These are phyloP conservation scores for Procambarus clarkii DNA, from an alignment of 1,140 invertebrate species.

Conservation along the genomic window DNA sequence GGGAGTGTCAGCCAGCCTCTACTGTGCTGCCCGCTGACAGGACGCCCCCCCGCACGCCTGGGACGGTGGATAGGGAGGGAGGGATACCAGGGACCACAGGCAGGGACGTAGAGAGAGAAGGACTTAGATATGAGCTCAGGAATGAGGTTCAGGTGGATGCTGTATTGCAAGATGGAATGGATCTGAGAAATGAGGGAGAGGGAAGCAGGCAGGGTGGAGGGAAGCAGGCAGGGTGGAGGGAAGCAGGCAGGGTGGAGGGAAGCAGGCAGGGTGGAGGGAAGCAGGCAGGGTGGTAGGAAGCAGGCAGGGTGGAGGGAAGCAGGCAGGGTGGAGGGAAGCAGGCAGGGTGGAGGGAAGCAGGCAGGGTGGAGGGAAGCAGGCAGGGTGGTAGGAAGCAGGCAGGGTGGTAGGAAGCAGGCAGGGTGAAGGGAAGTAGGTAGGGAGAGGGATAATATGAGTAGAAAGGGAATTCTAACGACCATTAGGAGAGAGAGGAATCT, in stretches of 20 bases:
- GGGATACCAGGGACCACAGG: no score
- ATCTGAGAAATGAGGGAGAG: neutral
- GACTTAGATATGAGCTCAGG: no score
- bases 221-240: no score
- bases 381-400: neutral
- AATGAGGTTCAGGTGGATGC: neutral
- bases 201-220: neutral
- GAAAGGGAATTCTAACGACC: no score
- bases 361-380: no score
- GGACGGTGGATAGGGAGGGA: no score
- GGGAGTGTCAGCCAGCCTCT: conserved; percentile 58
- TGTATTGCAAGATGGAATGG: neutral
- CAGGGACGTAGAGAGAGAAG: neutral
- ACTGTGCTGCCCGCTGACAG: conserved; percentile 49
- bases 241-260: neutral
- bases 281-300: neutral
- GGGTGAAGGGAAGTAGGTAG: neutral
- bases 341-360: no score
- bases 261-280: neutral
- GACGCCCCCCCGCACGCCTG: neutral
- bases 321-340: neutral
- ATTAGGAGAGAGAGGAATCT: no score
- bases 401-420: neutral
- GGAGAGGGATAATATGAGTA: neutral
- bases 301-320: neutral